These are phyloP conservation scores for Litocranius walleri DNA, from an alignment of 2,113 vertebrate species.

Conservation along the genomic window DNA sequence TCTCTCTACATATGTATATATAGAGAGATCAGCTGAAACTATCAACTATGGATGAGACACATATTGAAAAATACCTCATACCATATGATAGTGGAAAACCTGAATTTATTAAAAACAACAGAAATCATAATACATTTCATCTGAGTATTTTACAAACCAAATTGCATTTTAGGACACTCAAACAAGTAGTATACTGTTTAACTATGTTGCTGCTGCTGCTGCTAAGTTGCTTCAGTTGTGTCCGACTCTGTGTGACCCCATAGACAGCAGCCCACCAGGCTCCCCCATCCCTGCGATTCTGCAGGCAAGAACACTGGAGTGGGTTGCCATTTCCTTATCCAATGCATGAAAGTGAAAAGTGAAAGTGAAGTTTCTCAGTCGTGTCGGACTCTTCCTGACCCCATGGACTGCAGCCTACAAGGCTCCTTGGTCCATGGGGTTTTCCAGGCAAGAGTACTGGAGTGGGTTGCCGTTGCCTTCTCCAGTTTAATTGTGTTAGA, in stretches of 20 bases:
- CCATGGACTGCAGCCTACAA: too few relatives aligned
- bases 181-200: not conserved
- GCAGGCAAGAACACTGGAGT: too few relatives aligned
- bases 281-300: too few relatives aligned
- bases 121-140: not conserved
- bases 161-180: not conserved
- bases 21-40: not conserved
- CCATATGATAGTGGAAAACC: not conserved
- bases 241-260: accelerated
- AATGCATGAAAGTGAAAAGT: too few relatives aligned
- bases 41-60: not conserved
- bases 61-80: not conserved
- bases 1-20: accelerated
- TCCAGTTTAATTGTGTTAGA: not conserved
- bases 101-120: not conserved
- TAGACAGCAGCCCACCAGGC: too few relatives aligned
- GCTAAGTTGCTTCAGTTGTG: too few relatives aligned
- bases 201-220: not conserved
- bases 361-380: too few relatives aligned
- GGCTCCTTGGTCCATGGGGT: too few relatives aligned
- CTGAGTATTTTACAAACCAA: not conserved
- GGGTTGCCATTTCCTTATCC: too few relatives aligned
- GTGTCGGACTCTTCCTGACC: too few relatives aligned
- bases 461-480: too few relatives aligned
- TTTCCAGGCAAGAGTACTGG: too few relatives aligned